Base-by-base conservation (phyloP, 2,113 vertebrate species). In the Zeus faber region DNA sequence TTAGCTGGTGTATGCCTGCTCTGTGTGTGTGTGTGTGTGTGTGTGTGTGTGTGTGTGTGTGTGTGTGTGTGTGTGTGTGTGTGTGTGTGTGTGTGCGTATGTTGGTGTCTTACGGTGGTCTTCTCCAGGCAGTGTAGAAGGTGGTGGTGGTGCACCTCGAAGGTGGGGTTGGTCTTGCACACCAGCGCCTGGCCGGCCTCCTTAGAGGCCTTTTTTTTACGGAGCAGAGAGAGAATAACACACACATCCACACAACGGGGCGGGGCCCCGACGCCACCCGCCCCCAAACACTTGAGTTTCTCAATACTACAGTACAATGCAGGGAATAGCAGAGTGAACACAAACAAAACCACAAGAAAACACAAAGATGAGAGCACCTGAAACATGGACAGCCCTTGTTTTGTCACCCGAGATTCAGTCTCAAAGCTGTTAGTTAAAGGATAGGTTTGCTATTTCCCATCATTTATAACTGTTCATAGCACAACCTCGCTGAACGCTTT, bases 51-150 rank as follows among this genome's bases (percentile, higher is more conserved):
- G 26, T 33, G 31, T 22, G 10, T 52, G 50, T 52, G 49, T 40
- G 35, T 41, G 33, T 40, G 33, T 25, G 22, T 57, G 13, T 56
- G 65, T 41, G 16, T 10, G 48, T 49, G 44, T 24, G 10, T 37
- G 7, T 35, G 20, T 40, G 26, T 27, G 23, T 23, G 40, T 21
- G 40, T 11, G 25, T 56, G 41, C 21, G 24, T 17, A 17, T 41
- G 8, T 13, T 33, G 8, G 2, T 2, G 71, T 53, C 94, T 92
- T 91, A 98, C 97, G 85, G 97, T 99, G 48, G 96, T 96, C 82
- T 95, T 98, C 88, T 98, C 95, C 77, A 98, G 90, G 82, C 97
- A 98, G 85, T 94, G 93, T 71, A 98, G 91, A 50, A 98, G 92
- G 86, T 98, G 96, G 72, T 97, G 91, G 57, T 95, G 96, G 29